A percentile compares a stretch with the other conserved stretches of the same genome.
Conservation (phyloP, 2,113 vertebrate species). For the Elaphurus davidianus region DNA sequence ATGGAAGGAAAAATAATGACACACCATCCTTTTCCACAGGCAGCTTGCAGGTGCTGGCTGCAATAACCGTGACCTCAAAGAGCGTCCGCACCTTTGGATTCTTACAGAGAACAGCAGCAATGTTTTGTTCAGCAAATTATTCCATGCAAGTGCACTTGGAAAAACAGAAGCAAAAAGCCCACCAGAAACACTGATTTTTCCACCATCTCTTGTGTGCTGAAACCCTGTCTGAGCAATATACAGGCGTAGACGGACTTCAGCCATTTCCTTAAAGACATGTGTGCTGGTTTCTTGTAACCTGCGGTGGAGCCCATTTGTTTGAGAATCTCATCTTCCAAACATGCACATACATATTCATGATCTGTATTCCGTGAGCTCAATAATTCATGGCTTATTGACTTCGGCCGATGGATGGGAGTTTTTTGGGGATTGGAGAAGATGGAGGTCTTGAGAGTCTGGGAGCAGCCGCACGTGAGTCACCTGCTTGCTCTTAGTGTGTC, state of each 20-base stretch:
- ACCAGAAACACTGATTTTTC: slow-evolving; percentile 6
- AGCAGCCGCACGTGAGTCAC: background rate
- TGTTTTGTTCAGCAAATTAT: slow-evolving; percentile 9
- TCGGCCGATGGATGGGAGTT: slow-evolving; percentile 53
- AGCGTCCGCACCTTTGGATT: background rate
- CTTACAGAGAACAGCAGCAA: background rate
- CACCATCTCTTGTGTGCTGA: background rate
- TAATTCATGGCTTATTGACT: slow-evolving; percentile 71
- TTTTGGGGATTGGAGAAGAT: background rate
- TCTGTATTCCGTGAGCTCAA: background rate
- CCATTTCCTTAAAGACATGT: background rate
- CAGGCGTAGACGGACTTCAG: background rate
- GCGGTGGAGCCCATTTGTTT: slow-evolving; percentile 11
- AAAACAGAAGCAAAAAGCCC: slow-evolving; percentile 26
- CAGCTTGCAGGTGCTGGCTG: background rate
- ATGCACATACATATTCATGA: slow-evolving; percentile 66
- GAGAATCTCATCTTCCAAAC: slow-evolving; percentile 43
- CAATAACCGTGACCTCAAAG: background rate
- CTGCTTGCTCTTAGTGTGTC: background rate
- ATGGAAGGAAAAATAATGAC: background rate
- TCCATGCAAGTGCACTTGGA: background rate
- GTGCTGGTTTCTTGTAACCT: background rate
- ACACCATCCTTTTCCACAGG: background rate
- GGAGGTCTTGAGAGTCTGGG: background rate
- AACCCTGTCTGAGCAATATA: background rate